Percentiles rank a stretch among this genome's conserved stretches.
These are phyloP conservation scores for Euthynnus affinis DNA, from an alignment of 2,797 vertebrate species.

Conservation along the genomic window DNA sequence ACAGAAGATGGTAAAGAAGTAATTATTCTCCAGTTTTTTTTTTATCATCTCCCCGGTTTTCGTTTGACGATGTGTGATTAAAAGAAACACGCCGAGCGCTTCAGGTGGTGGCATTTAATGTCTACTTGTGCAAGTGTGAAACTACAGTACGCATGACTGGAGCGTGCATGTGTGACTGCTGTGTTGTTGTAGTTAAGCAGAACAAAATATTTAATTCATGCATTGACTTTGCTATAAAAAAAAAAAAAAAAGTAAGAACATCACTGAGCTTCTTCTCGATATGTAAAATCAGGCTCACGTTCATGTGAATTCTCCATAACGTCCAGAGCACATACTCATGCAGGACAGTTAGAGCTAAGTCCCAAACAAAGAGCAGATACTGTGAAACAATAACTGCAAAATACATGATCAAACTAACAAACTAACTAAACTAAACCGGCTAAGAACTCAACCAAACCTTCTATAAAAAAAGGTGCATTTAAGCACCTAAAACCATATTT, in stretches of 20 bases:
- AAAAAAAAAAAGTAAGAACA: conserved; percentile 24
- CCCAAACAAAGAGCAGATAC: background rate
- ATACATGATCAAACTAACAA: background rate
- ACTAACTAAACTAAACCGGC: too few species aligned
- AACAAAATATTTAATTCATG: conserved; percentile 43
- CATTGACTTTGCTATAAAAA: conserved; percentile 1
- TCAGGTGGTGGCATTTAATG: background rate
- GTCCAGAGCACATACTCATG: background rate
- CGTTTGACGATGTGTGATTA: background rate
- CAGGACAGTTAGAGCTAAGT: background rate
- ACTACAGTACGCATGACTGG: conserved; percentile 22
- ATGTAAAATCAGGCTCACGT: background rate
- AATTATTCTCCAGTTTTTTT: background rate
- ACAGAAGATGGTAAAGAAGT: background rate
- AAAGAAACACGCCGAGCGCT: background rate
- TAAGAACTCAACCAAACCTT: background rate
- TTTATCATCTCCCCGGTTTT: background rate
- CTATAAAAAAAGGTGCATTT: background rate
- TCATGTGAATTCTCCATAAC: background rate
- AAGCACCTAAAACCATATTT: background rate
- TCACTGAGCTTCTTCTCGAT: background rate
- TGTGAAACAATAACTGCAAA: background rate
- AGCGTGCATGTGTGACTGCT: background rate
- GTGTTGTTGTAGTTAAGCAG: background rate
- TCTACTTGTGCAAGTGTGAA: background rate